phyloP scores from a whole-genome alignment of 2,113 vertebrate genomes.

The Forbesichthys agassizii region DNA sequence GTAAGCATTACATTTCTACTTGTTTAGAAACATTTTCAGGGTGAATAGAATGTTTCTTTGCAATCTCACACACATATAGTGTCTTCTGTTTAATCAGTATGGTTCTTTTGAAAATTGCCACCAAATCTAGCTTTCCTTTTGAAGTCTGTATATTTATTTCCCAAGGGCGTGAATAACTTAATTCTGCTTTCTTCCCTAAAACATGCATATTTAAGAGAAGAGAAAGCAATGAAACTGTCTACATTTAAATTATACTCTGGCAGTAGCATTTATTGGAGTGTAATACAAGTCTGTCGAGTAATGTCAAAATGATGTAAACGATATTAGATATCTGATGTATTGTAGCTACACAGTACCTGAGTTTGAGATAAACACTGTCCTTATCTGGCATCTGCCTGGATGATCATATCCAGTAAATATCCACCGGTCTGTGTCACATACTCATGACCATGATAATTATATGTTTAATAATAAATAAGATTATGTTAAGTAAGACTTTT shows the following conservation, averaged over 20 bases:
- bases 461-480: slow-evolving; percentile 10
- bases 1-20: slow-evolving; percentile 3
- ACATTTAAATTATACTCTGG: slow-evolving; percentile 55
- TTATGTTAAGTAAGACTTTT: slow-evolving; percentile 30
- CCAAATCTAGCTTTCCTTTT: slow-evolving; percentile 53
- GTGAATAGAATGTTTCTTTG: slow-evolving; percentile 30
- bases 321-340: not conserved
- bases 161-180: slow-evolving; percentile 55
- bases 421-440: too few species aligned
- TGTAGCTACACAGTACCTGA: slow-evolving; percentile 6
- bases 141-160: slow-evolving; percentile 60
- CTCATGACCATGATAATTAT: too few species aligned
- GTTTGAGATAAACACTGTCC: too few species aligned
- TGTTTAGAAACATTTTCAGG: slow-evolving; percentile 7
- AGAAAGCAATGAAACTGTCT: slow-evolving; percentile 60
- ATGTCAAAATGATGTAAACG: slow-evolving; percentile 27
- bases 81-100: slow-evolving; percentile 32
- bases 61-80: slow-evolving; percentile 30
- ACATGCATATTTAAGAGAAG: slow-evolving; percentile 51
- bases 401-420: too few species aligned
- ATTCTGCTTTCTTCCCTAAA: slow-evolving; percentile 54
- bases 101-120: slow-evolving; percentile 38
- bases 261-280: slow-evolving; percentile 29
- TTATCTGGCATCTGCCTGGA: not conserved
- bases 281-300: slow-evolving; percentile 29